These are phyloP conservation scores for Orbicella faveolata DNA, from an alignment of 64 coral and sea anemone species.

Conservation along the genomic window DNA sequence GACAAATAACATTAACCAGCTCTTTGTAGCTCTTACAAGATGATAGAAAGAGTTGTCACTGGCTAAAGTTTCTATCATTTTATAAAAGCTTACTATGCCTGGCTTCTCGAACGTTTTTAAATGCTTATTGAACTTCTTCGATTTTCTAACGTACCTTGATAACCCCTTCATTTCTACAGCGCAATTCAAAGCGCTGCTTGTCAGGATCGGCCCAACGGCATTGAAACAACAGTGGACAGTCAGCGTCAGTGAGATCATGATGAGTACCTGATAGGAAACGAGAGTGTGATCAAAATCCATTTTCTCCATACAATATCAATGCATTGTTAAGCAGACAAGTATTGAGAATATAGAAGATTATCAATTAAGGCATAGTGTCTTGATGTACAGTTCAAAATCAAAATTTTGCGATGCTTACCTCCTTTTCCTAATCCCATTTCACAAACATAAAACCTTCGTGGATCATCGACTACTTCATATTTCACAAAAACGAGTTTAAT, in stretches of 20 bases:
- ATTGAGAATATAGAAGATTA: neutral
- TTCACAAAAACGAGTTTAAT: slow-evolving; percentile 86
- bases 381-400: neutral
- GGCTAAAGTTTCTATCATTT: too few species aligned
- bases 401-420: slow-evolving; percentile 45
- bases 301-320: neutral
- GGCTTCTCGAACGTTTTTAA: too few species aligned
- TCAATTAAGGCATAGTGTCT: neutral
- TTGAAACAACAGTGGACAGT: slow-evolving; percentile 73
- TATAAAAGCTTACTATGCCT: too few species aligned
- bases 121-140: neutral
- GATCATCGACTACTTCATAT: slow-evolving; percentile 71
- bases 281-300: neutral
- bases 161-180: slow-evolving; percentile 75
- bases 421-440: slow-evolving; percentile 63
- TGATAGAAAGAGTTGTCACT: too few species aligned
- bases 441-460: slow-evolving; percentile 68
- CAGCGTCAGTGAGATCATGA: slow-evolving; percentile 52
- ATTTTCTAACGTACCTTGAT: slow-evolving; percentile 58
- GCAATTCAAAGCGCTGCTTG: slow-evolving; percentile 80
- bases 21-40: too few species aligned
- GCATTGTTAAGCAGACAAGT: neutral
- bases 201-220: slow-evolving; percentile 90
- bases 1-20: too few species aligned
- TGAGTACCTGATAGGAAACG: slow-evolving; percentile 36